Evolutionary conservation across 2,888 invertebrate genomes (phyloP).

Genomic region (Apamea sordens): DNA sequence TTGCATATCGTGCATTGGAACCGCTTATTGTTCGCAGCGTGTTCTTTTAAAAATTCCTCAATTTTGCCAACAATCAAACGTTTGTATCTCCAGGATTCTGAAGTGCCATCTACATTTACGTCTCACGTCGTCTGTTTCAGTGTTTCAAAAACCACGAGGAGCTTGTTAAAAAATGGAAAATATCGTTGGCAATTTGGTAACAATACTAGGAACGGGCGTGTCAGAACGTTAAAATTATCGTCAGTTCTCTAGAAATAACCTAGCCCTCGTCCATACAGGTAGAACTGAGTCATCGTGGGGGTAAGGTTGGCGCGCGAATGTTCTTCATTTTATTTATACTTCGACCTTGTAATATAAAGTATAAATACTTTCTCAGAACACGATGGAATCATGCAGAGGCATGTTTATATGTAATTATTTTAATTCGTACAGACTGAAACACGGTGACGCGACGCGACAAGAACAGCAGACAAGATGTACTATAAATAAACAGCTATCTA

Average conservation of each 20-base stretch:
- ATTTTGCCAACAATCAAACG: constrained; percentile 31
- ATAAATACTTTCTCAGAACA: constrained; percentile 68
- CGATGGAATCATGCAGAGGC: constrained; percentile 55
- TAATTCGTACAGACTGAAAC: constrained; percentile 47
- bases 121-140: constrained; percentile 14
- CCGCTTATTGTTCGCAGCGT: constrained; percentile 47
- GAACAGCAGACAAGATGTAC: constrained; percentile 38
- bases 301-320: constrained; percentile 66
- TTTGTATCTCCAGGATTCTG: constrained; percentile 1
- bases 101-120: neutral
- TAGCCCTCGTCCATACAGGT: constrained; percentile 71
- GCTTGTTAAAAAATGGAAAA: constrained; percentile 59
- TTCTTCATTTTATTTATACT: constrained; percentile 68
- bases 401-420: constrained; percentile 58
- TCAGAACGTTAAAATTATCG: constrained; percentile 75
- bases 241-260: constrained; percentile 75
- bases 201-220: constrained; percentile 73
- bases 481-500: constrained; percentile 35
- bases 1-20: constrained; percentile 43
- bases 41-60: constrained; percentile 52
- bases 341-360: constrained; percentile 69
- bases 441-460: constrained; percentile 42
- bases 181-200: constrained; percentile 56
- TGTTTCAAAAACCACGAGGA: constrained; percentile 5
- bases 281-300: constrained; percentile 73